Evolutionary conservation across 1,140 invertebrate genomes (phyloP), one percentile per base, ranked within the genome.

Genomic region (Hestina assimilis): DNA sequence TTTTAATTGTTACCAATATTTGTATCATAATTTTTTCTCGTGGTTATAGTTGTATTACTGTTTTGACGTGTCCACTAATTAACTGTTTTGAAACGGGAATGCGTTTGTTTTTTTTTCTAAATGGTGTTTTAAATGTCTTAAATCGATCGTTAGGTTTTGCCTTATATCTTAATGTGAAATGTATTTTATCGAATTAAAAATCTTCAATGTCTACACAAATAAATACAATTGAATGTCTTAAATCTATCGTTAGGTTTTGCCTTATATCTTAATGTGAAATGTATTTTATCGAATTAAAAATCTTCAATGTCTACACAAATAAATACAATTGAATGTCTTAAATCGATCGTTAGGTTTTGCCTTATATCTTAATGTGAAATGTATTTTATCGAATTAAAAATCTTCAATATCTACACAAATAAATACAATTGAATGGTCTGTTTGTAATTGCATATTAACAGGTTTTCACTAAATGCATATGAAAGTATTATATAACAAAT

Each of bases 1-100:
- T 52, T 40, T 75, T 83, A 78, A 84, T 79, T 76, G 71, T 75
- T 43, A 46, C 46, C 42, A 31, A 47, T 54, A 26, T 47, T 47
- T 14, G 53, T 56, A 33, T 41, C 29, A 40, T 24, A 55, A 46
- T 20, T 46, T 26, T 55, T 46, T 31, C 20, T 33, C 17, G 28
- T 6, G 15, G 38, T 46, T 26, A 40, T 51, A 40, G 21, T 51
- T 38, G 6, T 47, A 40, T 56, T 56, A 40, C 41, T 47, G 23
- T 41, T 9, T 11, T 7, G 20, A 46, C 23, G 52, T 47, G 47
- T 40, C 20, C 35, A 51, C 47, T 5, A 40, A 51, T 51, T 41
- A 33, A 35, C 19, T 23, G 29, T n/a, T 35, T 2, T 9, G 11
- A 4, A 11, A 31, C 33, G 1, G 9, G 19, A 3, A 23, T 28